Evolutionary conservation across 2,113 vertebrate genomes (phyloP), one percentile per base, ranked within the genome.

Genomic region (Xenus cinereus): DNA sequence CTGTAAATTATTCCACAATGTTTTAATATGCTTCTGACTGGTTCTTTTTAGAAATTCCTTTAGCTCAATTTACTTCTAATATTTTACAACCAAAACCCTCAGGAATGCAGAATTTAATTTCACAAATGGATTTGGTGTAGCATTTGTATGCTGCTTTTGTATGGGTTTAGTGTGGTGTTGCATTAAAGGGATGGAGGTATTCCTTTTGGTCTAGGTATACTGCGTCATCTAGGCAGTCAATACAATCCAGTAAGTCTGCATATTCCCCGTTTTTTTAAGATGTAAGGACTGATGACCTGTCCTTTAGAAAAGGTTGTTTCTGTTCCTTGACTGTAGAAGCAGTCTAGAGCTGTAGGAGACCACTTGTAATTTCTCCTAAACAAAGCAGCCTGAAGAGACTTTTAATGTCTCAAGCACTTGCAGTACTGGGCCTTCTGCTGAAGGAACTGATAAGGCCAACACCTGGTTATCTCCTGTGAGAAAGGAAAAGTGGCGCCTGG

Each of bases 1-100:
- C 85, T 7, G 12, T 81, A 95, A 94, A 90, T 93, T 87, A 95
- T 93, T 95, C 69, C 51, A 54, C 27, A 68, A 30, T 54, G 66
- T 75, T 89, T 94, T 95, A 89, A 87, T 92, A 57, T 60, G 13
- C 51, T 73, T 96, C 74, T 95, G 27, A 68, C 66, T 94, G 46
- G 32, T 69, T 79, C n/a, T 79, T 80, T 87, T 60, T 50, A 89
- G 30, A 64, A 87, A 91, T 79, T 80, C 19, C 32, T 93, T 86
- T 80, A 84, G 51, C 22, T 80, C 66, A 74, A 69, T 64, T 92
- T 91, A 27, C 23, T 87, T 87, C 11, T 62, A 84, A 37, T 20
- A 50, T 71, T 79, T 90, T 93, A 30, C 6, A 80, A 12, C 81
- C 54, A 90, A 76, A 93, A 17, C 37, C 41, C 22, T 74, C 0